Evolutionary conservation across 2,797 vertebrate genomes (phyloP).

Genomic region (Ctenopoma kingsleyae): DNA sequence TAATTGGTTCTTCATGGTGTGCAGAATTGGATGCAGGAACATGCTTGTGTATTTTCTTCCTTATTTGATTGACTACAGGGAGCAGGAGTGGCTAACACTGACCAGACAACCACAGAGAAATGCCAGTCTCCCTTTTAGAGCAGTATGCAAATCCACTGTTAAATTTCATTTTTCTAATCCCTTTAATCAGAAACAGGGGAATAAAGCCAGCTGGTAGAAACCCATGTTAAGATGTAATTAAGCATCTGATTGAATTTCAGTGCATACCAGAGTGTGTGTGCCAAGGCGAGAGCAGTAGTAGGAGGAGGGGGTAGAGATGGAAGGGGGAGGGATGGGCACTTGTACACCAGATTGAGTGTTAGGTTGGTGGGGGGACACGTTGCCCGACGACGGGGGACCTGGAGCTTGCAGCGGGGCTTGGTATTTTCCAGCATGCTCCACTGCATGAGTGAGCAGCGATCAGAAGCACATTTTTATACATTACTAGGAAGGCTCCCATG

Average conservation of each 20-base stretch:
- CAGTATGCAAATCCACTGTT: conserved; percentile 91
- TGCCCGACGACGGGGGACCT: conserved; percentile 69
- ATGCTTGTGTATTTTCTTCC: conserved; percentile 46
- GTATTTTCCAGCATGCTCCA: conserved; percentile 76
- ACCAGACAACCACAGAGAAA: conserved; percentile 65
- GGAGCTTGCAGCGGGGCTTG: conserved; percentile 69
- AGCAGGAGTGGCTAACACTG: conserved; percentile 41
- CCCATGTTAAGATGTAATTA: conserved; percentile 96
- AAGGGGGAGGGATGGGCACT: conserved; percentile 70
- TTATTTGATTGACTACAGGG: conserved; percentile 56
- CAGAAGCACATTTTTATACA: conserved; percentile 81
- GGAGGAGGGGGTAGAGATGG: conserved; percentile 39
- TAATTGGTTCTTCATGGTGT: conserved; percentile 55
- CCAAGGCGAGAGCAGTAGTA: conserved; percentile 66
- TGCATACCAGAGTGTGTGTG: conserved; percentile 86
- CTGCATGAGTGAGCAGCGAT: conserved; percentile 73
- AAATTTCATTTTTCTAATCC: conserved; percentile 96
- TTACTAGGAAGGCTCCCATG: conserved; percentile 68
- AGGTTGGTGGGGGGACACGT: conserved; percentile 77
- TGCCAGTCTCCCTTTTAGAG: conserved; percentile 83
- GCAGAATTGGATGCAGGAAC: conserved; percentile 34
- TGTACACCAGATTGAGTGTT: conserved; percentile 79
- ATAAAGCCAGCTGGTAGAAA: conserved; percentile 96
- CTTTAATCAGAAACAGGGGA: conserved; percentile 97
- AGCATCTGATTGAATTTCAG: conserved; percentile 96